A percentile compares a stretch with the other conserved stretches of the same genome.
These are phyloP conservation scores for Chloroceryle inda DNA, from an alignment of 2,797 vertebrate genomes.

Conservation along the genomic window DNA sequence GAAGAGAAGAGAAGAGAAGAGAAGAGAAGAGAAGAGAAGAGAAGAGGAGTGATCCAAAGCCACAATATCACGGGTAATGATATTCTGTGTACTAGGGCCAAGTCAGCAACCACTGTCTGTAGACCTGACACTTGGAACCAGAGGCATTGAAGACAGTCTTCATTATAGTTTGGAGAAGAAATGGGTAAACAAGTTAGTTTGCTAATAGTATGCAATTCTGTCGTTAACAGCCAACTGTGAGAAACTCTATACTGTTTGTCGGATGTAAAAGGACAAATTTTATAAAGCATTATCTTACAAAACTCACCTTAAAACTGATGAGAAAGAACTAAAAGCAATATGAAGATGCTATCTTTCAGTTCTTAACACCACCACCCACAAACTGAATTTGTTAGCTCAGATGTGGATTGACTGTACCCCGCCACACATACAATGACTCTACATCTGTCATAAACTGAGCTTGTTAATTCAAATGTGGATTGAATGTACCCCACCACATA, in stretches of 20 bases:
- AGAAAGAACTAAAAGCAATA: background rate
- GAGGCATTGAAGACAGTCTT: background rate
- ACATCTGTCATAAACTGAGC: background rate
- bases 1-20: too few species aligned
- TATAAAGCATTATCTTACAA: background rate
- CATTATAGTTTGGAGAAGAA: background rate
- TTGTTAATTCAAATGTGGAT: background rate
- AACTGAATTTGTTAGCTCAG: background rate
- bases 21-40: too few species aligned
- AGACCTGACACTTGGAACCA: background rate
- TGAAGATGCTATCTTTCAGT: background rate
- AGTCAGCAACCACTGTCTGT: background rate
- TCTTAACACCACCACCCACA: background rate
- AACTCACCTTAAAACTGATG: background rate
- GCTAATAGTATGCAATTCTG: background rate
- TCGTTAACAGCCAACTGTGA: background rate
- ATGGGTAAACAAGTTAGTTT: background rate
- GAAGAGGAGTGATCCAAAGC: background rate
- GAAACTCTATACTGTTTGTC: background rate
- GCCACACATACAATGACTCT: background rate
- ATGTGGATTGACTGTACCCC: background rate
- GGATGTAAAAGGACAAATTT: background rate
- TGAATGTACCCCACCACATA: background rate
- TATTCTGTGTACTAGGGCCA: background rate
- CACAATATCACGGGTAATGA: background rate